Evolutionary conservation across 2,888 invertebrate species (phyloP), one percentile per base, ranked within the genome.

Genomic region (Ceriagrion tenellum): DNA sequence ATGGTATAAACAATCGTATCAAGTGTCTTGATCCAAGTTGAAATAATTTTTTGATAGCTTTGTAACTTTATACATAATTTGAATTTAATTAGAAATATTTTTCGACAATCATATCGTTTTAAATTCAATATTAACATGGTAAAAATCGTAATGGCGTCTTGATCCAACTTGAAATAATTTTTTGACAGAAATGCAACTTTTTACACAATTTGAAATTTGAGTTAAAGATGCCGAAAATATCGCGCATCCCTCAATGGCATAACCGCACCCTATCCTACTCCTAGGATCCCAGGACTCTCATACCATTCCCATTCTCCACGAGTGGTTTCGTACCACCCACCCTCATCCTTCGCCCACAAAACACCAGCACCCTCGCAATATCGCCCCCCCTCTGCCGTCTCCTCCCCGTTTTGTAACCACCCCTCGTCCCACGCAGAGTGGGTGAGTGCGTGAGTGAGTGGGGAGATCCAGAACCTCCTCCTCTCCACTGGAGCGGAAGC

Each of bases 401-500:
- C 56, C 40, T 18, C 91, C 91, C 40, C 91, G 0, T 56, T 0
- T 55, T 18, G n/a, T 26, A 23, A 59, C 69, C 81, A 81, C 18
- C 81, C 81, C 26, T n/a, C 81, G 20, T 35, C 35, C 81, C 81
- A 30, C 81, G 3, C 81, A 13, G 30, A 13, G 30, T 12, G 10
- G 10, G 30, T 4, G 69, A 69, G 26, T 26, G 69, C n/a, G 30
- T 26, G 81, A 81, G 81, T 81, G 81, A 81, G 81, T 35, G 81
- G 81, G 26, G 35, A 35, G 35, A 59, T 59, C 16, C 18, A 20
- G 16, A 12, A 2, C 59, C 20, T 20, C 69, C 93, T 93, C 93
- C 93, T 93, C 93, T 93, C 93, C 47, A 74, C 47, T 69, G 93
- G 69, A 93, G 93, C 93, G 93, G 93, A 93, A 93, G 93, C 74